Evolutionary conservation across 2,113 vertebrate species (phyloP).

Genomic region (Galbula dea): DNA sequence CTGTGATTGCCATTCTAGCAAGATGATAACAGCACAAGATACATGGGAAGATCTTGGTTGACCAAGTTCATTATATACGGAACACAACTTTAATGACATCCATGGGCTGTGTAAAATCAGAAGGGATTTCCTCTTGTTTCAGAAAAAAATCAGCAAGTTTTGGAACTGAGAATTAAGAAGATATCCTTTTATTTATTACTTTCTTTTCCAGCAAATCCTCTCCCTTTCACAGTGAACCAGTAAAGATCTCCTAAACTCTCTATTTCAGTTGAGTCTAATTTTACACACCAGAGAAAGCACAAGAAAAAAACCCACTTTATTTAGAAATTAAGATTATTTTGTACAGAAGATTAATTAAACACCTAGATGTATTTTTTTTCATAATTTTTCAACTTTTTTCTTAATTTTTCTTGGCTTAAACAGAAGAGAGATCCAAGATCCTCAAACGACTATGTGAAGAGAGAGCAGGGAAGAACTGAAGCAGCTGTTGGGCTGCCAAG

Average conservation of each 20-base stretch:
- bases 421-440: neutral
- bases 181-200: neutral
- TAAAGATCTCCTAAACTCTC: neutral
- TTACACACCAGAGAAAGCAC: neutral
- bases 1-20: neutral
- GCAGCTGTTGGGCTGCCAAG: neutral
- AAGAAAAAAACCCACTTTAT: neutral
- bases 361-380: rapidly evolving
- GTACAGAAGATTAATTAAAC: too few relatives aligned
- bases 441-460: neutral
- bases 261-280: neutral
- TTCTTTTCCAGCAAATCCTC: neutral
- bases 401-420: neutral
- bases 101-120: neutral
- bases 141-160: neutral
- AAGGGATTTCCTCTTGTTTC: neutral
- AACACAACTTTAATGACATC: neutral
- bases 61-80: neutral
- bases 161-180: neutral
- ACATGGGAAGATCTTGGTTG: neutral
- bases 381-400: neutral
- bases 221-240: neutral
- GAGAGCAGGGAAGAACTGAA: neutral
- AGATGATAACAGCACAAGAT: neutral
- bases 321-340: neutral